Conservation (phyloP, 2,888 invertebrate genomes). For the Metallyticus violacea region DNA sequence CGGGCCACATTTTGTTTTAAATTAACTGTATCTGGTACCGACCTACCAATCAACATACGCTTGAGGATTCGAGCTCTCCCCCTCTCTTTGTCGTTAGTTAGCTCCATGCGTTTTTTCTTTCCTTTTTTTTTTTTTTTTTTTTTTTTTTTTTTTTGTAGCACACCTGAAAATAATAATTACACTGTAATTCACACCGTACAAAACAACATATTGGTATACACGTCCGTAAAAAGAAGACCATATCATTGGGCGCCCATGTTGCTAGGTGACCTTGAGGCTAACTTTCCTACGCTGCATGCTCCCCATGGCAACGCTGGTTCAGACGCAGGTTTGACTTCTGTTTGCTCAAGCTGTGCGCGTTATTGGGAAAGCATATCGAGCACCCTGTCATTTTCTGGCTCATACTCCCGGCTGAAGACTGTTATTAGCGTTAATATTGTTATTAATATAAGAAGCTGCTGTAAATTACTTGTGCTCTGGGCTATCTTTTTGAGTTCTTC, state of each 20-base stretch:
- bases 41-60: not conserved
- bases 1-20: not conserved
- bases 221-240: not conserved
- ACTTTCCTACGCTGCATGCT: not conserved
- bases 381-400: too few species aligned
- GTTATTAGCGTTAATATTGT: too few species aligned
- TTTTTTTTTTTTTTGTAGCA: not conserved
- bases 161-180: not conserved
- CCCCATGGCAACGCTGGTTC: not conserved
- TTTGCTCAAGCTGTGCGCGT: too few species aligned
- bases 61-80: not conserved
- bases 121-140: not conserved
- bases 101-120: not conserved
- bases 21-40: not conserved
- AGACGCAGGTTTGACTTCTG: not conserved
- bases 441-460: too few species aligned
- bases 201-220: not conserved
- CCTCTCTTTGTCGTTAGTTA: not conserved
- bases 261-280: not conserved
- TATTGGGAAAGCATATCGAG: too few species aligned
- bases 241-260: not conserved
- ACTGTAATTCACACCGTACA: not conserved
- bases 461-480: too few species aligned
- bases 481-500: too few species aligned
- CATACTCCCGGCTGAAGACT: too few species aligned